Evolutionary conservation across 2,888 invertebrate species (phyloP).

Genomic region (Drosophila ustulata): DNA sequence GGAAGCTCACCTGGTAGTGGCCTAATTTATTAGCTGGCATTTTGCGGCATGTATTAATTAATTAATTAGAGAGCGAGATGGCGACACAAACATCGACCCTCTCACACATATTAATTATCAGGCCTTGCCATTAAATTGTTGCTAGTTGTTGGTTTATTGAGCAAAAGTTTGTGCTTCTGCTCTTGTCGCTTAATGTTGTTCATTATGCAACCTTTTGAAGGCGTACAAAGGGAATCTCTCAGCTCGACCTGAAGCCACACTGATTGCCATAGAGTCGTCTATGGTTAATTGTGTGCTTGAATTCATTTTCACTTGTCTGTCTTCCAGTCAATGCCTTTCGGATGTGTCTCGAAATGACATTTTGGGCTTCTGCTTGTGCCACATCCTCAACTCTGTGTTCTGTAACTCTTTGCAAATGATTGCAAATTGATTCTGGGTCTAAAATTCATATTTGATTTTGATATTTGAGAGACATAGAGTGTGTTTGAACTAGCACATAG

Average conservation of each 20-base stretch:
- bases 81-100: constrained; percentile 21
- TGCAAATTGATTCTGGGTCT: constrained; percentile 44
- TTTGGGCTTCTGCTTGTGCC: constrained; percentile 23
- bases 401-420: constrained; percentile 55
- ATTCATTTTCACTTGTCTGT: constrained; percentile 5
- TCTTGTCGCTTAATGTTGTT: constrained; percentile 25
- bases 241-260: constrained; percentile 7
- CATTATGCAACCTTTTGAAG: constrained; percentile 30
- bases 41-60: constrained; percentile 67
- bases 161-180: constrained; percentile 21
- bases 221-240: constrained; percentile 33
- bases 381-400: constrained; percentile 36
- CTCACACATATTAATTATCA: constrained; percentile 52
- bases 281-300: constrained; percentile 31
- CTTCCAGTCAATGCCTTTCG: constrained; percentile 37
- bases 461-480: neutral
- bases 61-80: constrained; percentile 61
- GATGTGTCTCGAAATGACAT: constrained; percentile 10
- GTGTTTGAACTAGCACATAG: neutral
- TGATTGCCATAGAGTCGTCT: constrained; percentile 39
- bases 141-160: constrained; percentile 34
- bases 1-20: constrained; percentile 43
- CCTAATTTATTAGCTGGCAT: constrained; percentile 63
- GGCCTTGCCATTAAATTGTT: constrained; percentile 39
- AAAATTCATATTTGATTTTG: neutral